These are phyloP conservation scores for Drosophila dives DNA, from an alignment of 2,888 invertebrate genomes.

Conservation along the genomic window DNA sequence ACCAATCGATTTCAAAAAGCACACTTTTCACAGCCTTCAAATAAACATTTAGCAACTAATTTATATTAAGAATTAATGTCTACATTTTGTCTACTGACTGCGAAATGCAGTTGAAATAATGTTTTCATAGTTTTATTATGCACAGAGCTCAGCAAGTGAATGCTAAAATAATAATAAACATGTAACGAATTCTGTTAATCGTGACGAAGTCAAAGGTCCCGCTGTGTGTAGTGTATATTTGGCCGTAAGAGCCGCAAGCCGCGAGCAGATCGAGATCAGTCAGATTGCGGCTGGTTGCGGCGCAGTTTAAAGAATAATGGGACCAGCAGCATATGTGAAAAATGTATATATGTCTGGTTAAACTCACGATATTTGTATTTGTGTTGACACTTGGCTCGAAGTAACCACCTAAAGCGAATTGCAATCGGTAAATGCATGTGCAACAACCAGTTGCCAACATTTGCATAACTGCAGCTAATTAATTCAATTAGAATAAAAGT, in stretches of 20 bases:
- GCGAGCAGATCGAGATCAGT: conserved; percentile 55
- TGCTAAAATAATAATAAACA: conserved; percentile 2
- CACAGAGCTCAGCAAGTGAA: neutral
- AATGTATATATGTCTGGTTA: conserved; percentile 12
- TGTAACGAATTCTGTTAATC: neutral
- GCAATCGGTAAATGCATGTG: conserved; percentile 43
- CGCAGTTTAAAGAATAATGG: conserved; percentile 78
- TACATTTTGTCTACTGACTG: neutral
- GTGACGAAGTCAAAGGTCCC: conserved; percentile 4
- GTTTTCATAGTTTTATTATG: neutral
- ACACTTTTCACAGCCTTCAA: neutral
- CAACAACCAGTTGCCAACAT: conserved; percentile 42
- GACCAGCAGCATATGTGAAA: conserved; percentile 41
- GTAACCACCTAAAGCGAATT: conserved; percentile 45
- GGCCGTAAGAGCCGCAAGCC: conserved; percentile 24
- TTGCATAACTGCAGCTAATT: conserved; percentile 72
- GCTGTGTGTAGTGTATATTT: conserved; percentile 30
- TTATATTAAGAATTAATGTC: neutral
- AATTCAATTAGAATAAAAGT: conserved; percentile 71
- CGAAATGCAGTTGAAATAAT: neutral
- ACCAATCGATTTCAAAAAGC: neutral
- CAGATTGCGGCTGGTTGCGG: conserved; percentile 64
- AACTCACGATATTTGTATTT: conserved; percentile 39
- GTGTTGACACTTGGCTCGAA: conserved; percentile 66
- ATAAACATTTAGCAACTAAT: neutral